Evolutionary conservation across 2,888 invertebrate genomes (phyloP).

Genomic region (Hecatera dysodea): DNA sequence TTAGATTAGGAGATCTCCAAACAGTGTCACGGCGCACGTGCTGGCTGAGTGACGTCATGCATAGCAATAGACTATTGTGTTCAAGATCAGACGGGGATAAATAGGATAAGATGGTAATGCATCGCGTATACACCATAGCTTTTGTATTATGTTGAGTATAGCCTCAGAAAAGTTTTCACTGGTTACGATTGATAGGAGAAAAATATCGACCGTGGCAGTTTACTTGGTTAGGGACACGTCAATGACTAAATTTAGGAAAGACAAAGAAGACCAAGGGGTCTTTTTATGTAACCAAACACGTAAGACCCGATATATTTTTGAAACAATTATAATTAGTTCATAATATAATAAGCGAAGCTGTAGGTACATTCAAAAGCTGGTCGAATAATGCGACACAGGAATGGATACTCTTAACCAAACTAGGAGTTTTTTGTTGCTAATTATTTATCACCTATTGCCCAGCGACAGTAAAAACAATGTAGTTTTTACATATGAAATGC

Average conservation of each 20-base stretch:
- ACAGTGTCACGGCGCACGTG: slow-evolving; percentile 45
- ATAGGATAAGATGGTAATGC: slow-evolving; percentile 35
- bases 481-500: too few species aligned
- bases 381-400: too few species aligned
- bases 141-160: not conserved
- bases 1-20: slow-evolving; percentile 50
- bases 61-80: slow-evolving; percentile 58
- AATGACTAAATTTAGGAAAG: not conserved
- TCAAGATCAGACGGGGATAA: slow-evolving; percentile 27
- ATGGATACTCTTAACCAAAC: too few species aligned
- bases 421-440: too few species aligned
- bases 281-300: too few species aligned
- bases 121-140: slow-evolving; percentile 12
- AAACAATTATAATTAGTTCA: too few species aligned
- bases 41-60: slow-evolving; percentile 53
- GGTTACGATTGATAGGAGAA: not conserved
- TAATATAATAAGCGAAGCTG: too few species aligned
- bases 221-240: not conserved
- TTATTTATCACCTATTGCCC: too few species aligned
- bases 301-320: too few species aligned
- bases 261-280: too few species aligned
- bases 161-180: not conserved
- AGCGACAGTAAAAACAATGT: too few species aligned
- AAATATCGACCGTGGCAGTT: not conserved
- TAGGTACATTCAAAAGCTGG: too few species aligned